Conservation (phyloP, 2,797 vertebrate species). For the Zonotrichia albicollis region DNA sequence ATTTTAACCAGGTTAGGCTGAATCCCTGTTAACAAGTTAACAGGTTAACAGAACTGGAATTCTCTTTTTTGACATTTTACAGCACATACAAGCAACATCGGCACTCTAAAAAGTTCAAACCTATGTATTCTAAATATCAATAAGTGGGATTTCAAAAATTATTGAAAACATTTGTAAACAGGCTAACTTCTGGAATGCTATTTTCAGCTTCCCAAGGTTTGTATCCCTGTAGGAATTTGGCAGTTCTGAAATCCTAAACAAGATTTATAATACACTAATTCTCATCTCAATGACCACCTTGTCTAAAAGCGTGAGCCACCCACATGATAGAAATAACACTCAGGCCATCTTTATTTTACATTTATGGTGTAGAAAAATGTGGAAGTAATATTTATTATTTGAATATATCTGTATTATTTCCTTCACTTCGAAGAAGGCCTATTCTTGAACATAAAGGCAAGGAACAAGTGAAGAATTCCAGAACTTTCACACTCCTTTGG, state of each 20-base stretch:
- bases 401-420: not conserved
- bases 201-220: not conserved
- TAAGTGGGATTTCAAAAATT: not conserved
- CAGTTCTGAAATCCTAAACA: not conserved
- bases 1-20: slow-evolving; percentile 40
- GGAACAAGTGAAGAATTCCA: not conserved
- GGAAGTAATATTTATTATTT: not conserved
- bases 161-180: not conserved
- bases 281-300: not conserved
- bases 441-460: not conserved
- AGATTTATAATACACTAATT: not conserved
- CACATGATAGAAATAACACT: not conserved
- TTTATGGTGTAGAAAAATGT: not conserved
- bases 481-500: not conserved
- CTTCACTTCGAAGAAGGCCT: not conserved
- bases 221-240: not conserved
- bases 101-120: not conserved
- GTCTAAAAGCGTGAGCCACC: not conserved
- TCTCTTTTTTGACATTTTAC: not conserved
- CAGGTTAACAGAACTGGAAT: not conserved
- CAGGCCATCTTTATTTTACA: not conserved
- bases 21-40: not conserved
- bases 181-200: not conserved
- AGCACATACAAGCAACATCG: not conserved
- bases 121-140: not conserved